Conservation (phyloP, 1,140 invertebrate species). For the Chrysoperla carnea region DNA sequence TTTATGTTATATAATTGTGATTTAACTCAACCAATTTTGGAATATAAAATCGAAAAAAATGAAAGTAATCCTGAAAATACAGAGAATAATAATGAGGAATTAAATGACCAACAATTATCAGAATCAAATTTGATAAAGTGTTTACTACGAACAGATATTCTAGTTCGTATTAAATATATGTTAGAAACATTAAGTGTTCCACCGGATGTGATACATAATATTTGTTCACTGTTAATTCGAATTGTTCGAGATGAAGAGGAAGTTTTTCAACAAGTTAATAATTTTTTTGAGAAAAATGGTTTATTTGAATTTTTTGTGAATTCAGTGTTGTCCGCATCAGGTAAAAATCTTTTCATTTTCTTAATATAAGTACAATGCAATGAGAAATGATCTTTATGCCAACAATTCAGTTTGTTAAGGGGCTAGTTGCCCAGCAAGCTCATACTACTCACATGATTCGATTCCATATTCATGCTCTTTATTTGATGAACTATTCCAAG, state of each 20-base stretch:
- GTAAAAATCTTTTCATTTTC: background rate
- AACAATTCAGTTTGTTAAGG: too few relatives aligned
- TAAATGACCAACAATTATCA: slow-evolving; percentile 70
- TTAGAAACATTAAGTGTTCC: slow-evolving; percentile 7
- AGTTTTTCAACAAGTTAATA: background rate
- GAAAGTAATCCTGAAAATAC: slow-evolving; percentile 32
- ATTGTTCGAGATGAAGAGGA: background rate
- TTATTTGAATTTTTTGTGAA: background rate
- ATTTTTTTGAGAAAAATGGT: background rate
- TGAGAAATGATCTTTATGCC: too few relatives aligned
- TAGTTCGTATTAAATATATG: slow-evolving; percentile 42
- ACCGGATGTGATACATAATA: slow-evolving; percentile 10
- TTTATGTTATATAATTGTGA: slow-evolving; percentile 47
- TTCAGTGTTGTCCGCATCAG: background rate
- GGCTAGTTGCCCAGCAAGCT: too few relatives aligned
- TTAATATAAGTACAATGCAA: slow-evolving; percentile 8
- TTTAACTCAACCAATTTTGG: slow-evolving; percentile 38
- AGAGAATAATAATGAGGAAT: slow-evolving; percentile 38
- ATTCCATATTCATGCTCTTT: too few relatives aligned
- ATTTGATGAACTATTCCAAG: too few relatives aligned
- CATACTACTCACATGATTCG: too few relatives aligned
- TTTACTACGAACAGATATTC: slow-evolving; percentile 55
- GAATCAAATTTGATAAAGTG: slow-evolving; percentile 58
- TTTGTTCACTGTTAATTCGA: slow-evolving; percentile 1
- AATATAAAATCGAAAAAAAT: slow-evolving; percentile 18